phyloP scores from a whole-genome alignment of 2,113 vertebrate species.

The Noturus placidus region DNA sequence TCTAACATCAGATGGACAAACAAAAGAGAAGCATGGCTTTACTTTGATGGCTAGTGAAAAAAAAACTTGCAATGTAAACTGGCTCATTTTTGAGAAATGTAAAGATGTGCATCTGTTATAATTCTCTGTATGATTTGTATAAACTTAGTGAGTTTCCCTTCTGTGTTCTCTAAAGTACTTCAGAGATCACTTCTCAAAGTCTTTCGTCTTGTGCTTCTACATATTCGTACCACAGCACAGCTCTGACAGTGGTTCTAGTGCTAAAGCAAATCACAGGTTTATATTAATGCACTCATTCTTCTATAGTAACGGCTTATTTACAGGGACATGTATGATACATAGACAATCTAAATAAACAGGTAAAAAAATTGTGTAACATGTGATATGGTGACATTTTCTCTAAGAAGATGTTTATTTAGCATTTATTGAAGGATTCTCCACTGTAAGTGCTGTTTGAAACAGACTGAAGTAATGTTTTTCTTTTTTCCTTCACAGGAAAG shows the following conservation, averaged over 20 bases:
- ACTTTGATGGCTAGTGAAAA: not conserved
- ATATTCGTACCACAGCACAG: not conserved
- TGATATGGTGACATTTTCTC: not conserved
- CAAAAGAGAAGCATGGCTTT: slow-evolving; percentile 28
- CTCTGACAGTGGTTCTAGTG: not conserved
- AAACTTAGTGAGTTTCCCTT: not conserved
- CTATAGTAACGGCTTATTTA: not conserved
- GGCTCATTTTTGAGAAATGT: not conserved
- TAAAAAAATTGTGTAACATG: not conserved
- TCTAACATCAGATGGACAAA: slow-evolving; percentile 38
- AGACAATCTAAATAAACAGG: not conserved
- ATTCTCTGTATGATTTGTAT: not conserved
- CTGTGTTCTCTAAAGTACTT: not conserved
- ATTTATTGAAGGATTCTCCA: not conserved
- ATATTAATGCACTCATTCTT: not conserved
- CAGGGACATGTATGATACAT: not conserved
- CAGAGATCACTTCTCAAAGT: not conserved
- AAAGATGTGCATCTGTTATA: not conserved
- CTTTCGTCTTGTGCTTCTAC: not conserved
- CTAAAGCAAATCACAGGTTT: not conserved
- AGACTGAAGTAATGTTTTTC: not conserved
- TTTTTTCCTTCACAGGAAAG: not conserved
- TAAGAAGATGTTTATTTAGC: not conserved
- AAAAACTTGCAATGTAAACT: not conserved
- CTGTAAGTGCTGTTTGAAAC: not conserved